Conservation (phyloP, 1,140 invertebrate species). For the Proctacanthus coquilletti region DNA sequence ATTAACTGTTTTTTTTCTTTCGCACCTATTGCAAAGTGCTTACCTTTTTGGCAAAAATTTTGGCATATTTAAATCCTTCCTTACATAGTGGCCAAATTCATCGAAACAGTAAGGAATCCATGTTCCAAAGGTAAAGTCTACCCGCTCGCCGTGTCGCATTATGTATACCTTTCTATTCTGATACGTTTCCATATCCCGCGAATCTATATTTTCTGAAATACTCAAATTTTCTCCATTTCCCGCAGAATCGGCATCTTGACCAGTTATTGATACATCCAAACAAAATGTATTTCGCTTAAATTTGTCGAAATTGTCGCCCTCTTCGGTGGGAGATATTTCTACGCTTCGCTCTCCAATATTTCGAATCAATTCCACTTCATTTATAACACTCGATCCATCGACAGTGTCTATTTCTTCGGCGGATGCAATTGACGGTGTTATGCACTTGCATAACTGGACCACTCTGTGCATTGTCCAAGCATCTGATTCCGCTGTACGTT, state of each 20-base stretch:
- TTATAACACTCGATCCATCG: slow-evolving; percentile 27
- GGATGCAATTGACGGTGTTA: slow-evolving; percentile 31
- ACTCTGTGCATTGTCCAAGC: slow-evolving; percentile 76
- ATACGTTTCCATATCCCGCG: background rate
- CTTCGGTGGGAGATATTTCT: background rate
- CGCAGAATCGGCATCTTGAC: background rate
- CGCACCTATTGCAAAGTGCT: background rate
- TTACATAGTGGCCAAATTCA: slow-evolving; percentile 54
- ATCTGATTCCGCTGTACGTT: slow-evolving; percentile 70
- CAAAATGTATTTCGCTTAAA: too few species aligned
- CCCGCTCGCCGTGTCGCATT: slow-evolving; percentile 73
- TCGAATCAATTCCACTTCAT: background rate
- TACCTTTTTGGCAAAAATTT: slow-evolving; percentile 39
- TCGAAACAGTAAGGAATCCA: slow-evolving; percentile 84
- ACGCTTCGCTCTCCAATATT: background rate
- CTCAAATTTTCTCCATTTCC: background rate
- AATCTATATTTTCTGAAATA: background rate
- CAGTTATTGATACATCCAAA: background rate
- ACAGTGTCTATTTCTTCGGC: slow-evolving; percentile 32
- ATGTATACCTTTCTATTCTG: slow-evolving; percentile 47
- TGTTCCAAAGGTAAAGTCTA: slow-evolving; percentile 78
- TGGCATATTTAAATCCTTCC: slow-evolving; percentile 84
- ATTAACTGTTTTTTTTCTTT: background rate
- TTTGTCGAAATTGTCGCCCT: too few species aligned
- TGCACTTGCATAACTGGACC: slow-evolving; percentile 35